Evolutionary conservation across 2,113 vertebrate genomes (phyloP).

Genomic region (Podilymbus podiceps): DNA sequence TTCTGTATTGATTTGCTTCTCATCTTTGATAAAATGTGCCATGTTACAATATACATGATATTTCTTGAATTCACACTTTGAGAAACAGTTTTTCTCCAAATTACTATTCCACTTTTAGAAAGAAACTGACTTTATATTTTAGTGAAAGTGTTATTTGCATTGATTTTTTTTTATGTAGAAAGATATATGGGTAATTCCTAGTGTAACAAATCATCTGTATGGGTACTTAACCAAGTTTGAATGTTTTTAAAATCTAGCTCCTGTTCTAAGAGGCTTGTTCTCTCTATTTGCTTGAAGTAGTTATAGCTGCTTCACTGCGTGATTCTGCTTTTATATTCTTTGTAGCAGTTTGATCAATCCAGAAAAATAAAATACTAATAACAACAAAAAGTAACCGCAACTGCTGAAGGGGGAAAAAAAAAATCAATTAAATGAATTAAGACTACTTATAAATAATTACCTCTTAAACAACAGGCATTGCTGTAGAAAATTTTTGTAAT

Average conservation of each 20-base stretch:
- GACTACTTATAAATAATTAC: background rate
- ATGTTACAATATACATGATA: accelerated
- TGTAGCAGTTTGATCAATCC: background rate
- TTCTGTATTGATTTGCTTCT: background rate
- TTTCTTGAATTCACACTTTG: background rate
- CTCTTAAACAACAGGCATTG: background rate
- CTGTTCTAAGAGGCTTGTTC: background rate
- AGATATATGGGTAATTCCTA: background rate
- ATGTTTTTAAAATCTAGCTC: background rate
- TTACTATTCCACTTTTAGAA: background rate
- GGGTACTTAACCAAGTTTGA: background rate
- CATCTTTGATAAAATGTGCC: background rate
- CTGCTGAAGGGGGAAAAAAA: background rate
- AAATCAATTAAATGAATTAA: background rate
- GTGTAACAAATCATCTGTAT: background rate
- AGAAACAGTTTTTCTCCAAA: background rate
- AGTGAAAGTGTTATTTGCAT: background rate
- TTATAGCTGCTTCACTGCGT: background rate
- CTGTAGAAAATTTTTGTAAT: background rate
- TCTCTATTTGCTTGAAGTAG: background rate
- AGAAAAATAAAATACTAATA: background rate
- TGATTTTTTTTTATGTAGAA: background rate
- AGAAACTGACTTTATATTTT: background rate
- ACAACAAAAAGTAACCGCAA: background rate
- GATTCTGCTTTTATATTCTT: background rate